Evolutionary conservation across 92 coral and sea anemone species (phyloP).

Genomic region (Montipora capitata): DNA sequence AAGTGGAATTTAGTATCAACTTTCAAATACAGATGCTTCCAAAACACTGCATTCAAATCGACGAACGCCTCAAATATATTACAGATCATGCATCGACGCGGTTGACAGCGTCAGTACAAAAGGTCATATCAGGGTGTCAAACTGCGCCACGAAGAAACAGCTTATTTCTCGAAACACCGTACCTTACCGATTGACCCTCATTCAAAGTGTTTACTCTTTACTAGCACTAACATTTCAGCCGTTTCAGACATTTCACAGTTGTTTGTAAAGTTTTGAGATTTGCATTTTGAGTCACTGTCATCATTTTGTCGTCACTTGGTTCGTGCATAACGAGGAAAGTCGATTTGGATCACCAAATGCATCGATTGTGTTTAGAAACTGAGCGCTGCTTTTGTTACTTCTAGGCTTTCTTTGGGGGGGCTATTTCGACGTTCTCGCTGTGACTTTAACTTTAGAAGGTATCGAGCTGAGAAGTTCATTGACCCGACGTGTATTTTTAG

Average conservation of each 20-base stretch:
- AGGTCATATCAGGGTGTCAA: slow-evolving; percentile 40
- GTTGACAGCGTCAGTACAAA: neutral
- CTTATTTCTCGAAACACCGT: neutral
- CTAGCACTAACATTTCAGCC: too few relatives aligned
- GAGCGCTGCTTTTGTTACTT: neutral
- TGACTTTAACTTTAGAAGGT: neutral
- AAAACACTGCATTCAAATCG: neutral
- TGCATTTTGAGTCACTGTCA: too few relatives aligned
- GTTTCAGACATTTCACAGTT: too few relatives aligned
- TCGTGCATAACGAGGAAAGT: too few relatives aligned
- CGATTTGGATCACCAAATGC: neutral
- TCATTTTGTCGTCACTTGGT: too few relatives aligned
- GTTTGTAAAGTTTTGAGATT: neutral
- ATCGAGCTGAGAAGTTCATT: neutral
- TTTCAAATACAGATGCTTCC: neutral
- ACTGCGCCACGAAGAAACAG: neutral
- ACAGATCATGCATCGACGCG: neutral
- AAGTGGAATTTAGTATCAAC: neutral
- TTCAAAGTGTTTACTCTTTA: too few relatives aligned
- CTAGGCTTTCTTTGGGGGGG: neutral
- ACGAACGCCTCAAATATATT: neutral
- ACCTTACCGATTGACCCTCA: neutral
- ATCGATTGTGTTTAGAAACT: neutral
- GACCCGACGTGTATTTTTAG: too few relatives aligned
- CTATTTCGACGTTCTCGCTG: too few relatives aligned